Conservation (phyloP, 2,113 vertebrate genomes). For the Hemichromis elongatus region DNA sequence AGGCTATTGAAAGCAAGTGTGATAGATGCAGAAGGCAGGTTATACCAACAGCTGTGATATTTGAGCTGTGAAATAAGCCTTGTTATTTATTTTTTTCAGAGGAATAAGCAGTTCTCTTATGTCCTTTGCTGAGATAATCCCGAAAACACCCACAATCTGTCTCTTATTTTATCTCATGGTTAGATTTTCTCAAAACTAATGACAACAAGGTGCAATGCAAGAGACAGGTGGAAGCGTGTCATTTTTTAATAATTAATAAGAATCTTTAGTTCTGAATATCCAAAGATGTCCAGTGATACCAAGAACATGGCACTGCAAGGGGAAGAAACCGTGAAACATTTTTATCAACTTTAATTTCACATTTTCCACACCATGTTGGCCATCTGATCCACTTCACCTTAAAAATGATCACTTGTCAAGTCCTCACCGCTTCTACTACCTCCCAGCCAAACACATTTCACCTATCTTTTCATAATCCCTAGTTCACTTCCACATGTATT, state of each 20-base stretch:
- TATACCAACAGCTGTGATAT: conserved; percentile 66
- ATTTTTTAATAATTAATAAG: conserved; percentile 42
- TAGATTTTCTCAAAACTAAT: conserved; percentile 10
- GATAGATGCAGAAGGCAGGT: conserved; percentile 53
- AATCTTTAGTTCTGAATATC: conserved; percentile 18
- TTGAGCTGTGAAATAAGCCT: conserved; percentile 59
- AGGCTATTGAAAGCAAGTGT: conserved; percentile 40
- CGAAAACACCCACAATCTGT: conserved; percentile 39
- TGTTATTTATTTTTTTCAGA: neutral
- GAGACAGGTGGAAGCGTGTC: conserved; percentile 14
- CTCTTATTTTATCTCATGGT: conserved; percentile 20
- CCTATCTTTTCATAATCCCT: conserved; percentile 51
- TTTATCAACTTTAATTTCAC: conserved; percentile 31
- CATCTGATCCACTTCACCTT: conserved; percentile 5
- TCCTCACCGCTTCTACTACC: conserved; percentile 5
- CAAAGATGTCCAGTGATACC: neutral
- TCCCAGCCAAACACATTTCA: conserved; percentile 33
- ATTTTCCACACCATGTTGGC: neutral
- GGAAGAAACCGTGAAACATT: neutral
- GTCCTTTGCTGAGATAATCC: conserved; percentile 57
- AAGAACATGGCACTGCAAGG: neutral
- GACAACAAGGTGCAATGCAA: neutral
- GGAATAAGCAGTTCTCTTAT: conserved; percentile 44
- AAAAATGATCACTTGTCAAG: conserved; percentile 50
- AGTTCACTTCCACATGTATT: conserved; percentile 55